Conservation (phyloP, 1,140 invertebrate species). For the Lethrus apterus region DNA sequence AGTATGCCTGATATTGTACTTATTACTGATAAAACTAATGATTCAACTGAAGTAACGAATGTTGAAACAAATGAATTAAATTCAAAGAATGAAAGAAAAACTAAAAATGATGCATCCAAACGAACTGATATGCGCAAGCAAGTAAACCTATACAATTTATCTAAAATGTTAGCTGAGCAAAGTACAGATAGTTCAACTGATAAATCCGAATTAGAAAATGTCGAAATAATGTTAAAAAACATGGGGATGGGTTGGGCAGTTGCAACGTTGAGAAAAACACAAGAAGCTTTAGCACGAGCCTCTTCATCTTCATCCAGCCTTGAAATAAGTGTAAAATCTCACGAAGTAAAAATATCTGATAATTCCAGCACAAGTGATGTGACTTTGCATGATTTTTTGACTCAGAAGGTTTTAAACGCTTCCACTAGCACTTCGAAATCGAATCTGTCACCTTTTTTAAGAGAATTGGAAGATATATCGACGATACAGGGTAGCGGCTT, state of each 20-base stretch:
- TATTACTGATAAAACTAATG: too few species aligned
- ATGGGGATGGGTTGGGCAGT: constrained; percentile 58
- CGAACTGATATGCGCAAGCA: constrained; percentile 22
- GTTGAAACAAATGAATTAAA: constrained; percentile 32
- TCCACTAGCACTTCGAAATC: constrained; percentile 27
- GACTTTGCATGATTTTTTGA: constrained; percentile 29
- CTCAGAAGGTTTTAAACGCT: constrained; percentile 26
- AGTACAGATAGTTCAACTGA: constrained; percentile 36
- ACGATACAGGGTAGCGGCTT: constrained; percentile 20
- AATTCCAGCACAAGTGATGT: constrained; percentile 26
- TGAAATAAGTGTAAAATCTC: constrained; percentile 39
- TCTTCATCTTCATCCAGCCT: constrained; percentile 53
- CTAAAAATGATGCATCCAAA: background rate
- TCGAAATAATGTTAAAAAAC: constrained; percentile 48
- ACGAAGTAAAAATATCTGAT: constrained; percentile 11
- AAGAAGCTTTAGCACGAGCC: constrained; percentile 48
- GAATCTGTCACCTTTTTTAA: constrained; percentile 22
- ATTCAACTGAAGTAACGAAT: too few species aligned
- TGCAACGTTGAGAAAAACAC: constrained; percentile 57
- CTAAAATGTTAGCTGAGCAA: constrained; percentile 36
- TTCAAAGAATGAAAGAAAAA: constrained; percentile 6
- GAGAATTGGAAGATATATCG: constrained; percentile 26
- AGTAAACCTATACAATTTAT: constrained; percentile 29
- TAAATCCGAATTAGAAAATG: constrained; percentile 46
- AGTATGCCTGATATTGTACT: constrained; percentile 44